Percentiles rank a stretch among this genome's conserved stretches.
phyloP scores from a whole-genome alignment of 1,140 invertebrate species.

The Caerostris extrusa region DNA sequence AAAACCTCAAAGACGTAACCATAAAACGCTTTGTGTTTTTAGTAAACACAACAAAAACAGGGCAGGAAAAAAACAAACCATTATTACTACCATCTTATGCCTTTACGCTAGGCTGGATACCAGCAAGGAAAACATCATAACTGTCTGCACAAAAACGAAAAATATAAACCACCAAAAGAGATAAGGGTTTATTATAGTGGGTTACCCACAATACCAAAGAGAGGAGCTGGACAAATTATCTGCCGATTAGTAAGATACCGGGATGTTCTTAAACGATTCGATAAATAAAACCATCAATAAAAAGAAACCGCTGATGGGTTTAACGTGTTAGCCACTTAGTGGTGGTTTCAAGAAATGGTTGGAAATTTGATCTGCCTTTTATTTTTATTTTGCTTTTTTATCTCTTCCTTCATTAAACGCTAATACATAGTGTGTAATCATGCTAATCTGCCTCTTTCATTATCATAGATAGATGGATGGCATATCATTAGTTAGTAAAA shows the following conservation, averaged over 20 bases:
- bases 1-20: conserved; percentile 3
- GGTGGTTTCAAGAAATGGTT: neutral
- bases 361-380: neutral
- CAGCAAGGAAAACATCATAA: neutral
- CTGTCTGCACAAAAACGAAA: conserved; percentile 40
- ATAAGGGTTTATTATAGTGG: conserved; percentile 30
- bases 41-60: conserved; percentile 14
- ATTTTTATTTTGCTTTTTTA: neutral
- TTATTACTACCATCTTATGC: neutral
- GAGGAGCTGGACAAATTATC: conserved; percentile 56
- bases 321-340: neutral
- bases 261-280: conserved; percentile 25
- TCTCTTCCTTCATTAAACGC: neutral
- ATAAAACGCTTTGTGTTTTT: conserved; percentile 36
- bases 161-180: neutral
- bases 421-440: neutral
- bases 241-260: conserved; percentile 39
- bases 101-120: conserved; percentile 9
- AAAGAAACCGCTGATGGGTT: conserved; percentile 30
- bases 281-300: conserved; percentile 23
- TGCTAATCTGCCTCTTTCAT: neutral
- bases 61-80: neutral
- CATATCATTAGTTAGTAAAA: neutral
- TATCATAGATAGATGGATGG: neutral
- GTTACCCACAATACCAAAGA: neutral